These are phyloP conservation scores for Ennomos quercinarius DNA, from an alignment of 2,888 invertebrate genomes.

Conservation along the genomic window DNA sequence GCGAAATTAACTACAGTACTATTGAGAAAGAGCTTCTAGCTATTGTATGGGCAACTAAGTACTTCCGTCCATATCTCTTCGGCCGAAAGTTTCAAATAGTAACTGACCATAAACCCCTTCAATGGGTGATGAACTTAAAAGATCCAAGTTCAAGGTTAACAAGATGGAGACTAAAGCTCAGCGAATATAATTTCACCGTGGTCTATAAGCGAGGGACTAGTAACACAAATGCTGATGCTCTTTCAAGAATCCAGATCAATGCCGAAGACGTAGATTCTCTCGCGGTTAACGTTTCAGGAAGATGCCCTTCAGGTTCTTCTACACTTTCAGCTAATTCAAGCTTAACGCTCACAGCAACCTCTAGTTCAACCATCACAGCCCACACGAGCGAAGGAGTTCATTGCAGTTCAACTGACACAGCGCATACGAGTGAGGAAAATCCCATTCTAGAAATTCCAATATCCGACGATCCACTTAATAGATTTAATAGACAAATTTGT, in stretches of 20 bases:
- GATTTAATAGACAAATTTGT: slow-evolving; percentile 36
- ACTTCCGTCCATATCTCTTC: slow-evolving; percentile 47
- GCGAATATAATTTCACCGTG: too few relatives aligned
- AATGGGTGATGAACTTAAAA: slow-evolving; percentile 16
- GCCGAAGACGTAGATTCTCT: slow-evolving; percentile 35
- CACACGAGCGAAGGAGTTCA: slow-evolving; percentile 15
- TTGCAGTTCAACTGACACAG: slow-evolving; percentile 29
- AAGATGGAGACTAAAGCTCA: too few relatives aligned
- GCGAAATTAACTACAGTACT: slow-evolving; percentile 39
- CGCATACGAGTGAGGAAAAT: slow-evolving; percentile 36
- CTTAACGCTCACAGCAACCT: neutral
- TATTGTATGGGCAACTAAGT: slow-evolving; percentile 41
- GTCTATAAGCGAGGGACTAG: slow-evolving; percentile 10
- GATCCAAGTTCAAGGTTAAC: too few relatives aligned
- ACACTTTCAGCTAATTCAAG: too few relatives aligned
- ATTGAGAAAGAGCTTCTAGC: slow-evolving; percentile 55
- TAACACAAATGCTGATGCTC: slow-evolving; percentile 21
- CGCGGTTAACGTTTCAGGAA: slow-evolving; percentile 32
- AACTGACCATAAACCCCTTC: slow-evolving; percentile 55
- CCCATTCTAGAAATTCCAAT: slow-evolving; percentile 42
- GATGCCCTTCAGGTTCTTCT: too few relatives aligned
- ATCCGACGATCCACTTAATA: slow-evolving; percentile 39
- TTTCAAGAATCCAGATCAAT: slow-evolving; percentile 36
- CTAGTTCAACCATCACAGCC: slow-evolving; percentile 28
- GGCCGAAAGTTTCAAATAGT: slow-evolving; percentile 54